Base-by-base conservation (phyloP, 2,113 vertebrate species). In the Spea multiplicata region DNA sequence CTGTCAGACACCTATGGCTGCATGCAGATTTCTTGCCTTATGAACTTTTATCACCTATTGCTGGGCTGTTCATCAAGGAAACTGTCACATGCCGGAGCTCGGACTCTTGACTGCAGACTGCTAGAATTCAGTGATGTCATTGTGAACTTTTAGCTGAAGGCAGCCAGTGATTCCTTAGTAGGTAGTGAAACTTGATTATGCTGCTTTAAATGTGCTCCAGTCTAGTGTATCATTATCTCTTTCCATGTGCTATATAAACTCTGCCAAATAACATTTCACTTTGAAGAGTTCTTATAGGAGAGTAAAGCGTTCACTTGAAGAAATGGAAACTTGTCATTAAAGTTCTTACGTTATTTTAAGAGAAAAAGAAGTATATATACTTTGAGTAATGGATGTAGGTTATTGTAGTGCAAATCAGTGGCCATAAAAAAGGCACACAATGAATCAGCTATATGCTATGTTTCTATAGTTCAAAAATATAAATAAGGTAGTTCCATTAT, bases 81-180 rank as follows among this genome's bases (percentile, higher is more conserved):
- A 78, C 50, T 75, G 1, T 30, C 52, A 67, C 61, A 69, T 1
- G 66, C 14, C 81, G 9, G 8, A 13, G 76, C 47, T 57, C 74
- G 47, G 79, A 75, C 2, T 49, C 46, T 82, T 78, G 55, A 82
- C 12, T 71, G 70, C 65, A 78, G 66, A 83, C 50, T 44, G n/a
- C 7, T 68, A 83, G 14, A 84, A 81, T 69, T 73, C 57, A 73
- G 76, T 6, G 44, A 57, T 80, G 77, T 85, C 81, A 83, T 66
- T 13, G 46, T 73, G 49, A 67, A 17, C 61, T 78, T 83, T n/a
- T 74, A 9, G 12, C 5, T 82, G 82, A 66, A 30, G 71, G 71
- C 50, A 47, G 46, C 57, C 4, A 78, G 73, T 84, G 66, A 30
- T 9, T 74, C 81, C 71, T 83, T 0, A 84, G 70, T 0, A 82